phyloP scores from a whole-genome alignment of 2,888 invertebrate species.

The Boloria euphrosyne region DNA sequence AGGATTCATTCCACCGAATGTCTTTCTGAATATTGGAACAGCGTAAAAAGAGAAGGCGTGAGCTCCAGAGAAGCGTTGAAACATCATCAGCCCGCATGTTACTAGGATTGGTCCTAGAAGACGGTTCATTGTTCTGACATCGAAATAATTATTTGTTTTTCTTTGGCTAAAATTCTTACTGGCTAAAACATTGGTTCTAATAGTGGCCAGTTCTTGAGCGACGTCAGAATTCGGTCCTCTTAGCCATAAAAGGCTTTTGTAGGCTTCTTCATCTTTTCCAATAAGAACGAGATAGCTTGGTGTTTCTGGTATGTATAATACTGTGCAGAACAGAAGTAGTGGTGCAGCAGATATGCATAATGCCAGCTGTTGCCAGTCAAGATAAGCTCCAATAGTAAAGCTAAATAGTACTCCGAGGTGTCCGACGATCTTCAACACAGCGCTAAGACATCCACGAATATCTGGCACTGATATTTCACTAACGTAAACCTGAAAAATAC shows the following conservation, averaged over 20 bases:
- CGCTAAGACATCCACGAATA: conserved; percentile 92
- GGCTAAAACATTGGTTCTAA: conserved; percentile 86
- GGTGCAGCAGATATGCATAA: conserved; percentile 90
- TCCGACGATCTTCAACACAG: conserved; percentile 92
- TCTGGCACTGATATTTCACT: conserved; percentile 95
- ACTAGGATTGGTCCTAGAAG: conserved; percentile 88
- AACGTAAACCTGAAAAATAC: conserved; percentile 87
- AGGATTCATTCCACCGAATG: conserved; percentile 90
- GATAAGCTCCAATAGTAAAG: conserved; percentile 90
- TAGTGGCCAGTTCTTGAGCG: conserved; percentile 86
- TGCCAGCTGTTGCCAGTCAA: conserved; percentile 93
- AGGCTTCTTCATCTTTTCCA: conserved; percentile 86
- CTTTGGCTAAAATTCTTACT: conserved; percentile 77
- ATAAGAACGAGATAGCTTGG: conserved; percentile 91
- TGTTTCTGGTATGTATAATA: conserved; percentile 93
- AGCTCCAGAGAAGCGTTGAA: conserved; percentile 92
- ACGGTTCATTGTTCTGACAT: conserved; percentile 73
- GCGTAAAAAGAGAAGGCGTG: conserved; percentile 93
- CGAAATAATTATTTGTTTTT: conserved; percentile 71
- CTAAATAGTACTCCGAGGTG: conserved; percentile 93
- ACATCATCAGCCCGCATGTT: conserved; percentile 93
- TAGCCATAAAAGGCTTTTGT: conserved; percentile 88
- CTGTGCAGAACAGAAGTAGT: conserved; percentile 87
- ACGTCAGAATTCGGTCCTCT: conserved; percentile 92
- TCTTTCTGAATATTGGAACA: conserved; percentile 92